Conservation (phyloP, 92 coral and sea anemone species). For the Parazoanthus darwini region DNA sequence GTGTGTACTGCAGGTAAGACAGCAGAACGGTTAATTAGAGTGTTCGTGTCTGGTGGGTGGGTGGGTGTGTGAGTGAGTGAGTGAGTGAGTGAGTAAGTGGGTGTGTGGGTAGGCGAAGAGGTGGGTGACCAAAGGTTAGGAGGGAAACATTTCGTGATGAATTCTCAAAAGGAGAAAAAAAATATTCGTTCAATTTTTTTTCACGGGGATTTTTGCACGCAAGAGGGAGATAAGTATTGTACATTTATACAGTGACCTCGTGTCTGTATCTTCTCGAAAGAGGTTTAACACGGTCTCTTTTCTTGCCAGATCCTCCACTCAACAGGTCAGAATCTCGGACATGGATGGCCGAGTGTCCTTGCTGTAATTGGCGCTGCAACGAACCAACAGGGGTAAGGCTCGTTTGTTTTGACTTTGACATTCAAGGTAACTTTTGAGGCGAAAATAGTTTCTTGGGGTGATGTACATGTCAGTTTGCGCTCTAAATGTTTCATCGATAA, state of each 20-base stretch:
- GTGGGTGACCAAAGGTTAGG: too few relatives aligned
- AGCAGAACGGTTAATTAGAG: background rate
- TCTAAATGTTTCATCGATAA: background rate
- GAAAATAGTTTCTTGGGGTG: background rate
- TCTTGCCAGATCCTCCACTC: conserved; percentile 87
- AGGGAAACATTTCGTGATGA: too few relatives aligned
- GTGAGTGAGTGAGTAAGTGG: background rate
- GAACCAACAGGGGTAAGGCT: conserved; percentile 88
- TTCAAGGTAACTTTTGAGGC: background rate
- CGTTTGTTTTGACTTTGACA: background rate
- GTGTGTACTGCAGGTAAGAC: conserved; percentile 90
- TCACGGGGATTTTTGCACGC: too few relatives aligned
- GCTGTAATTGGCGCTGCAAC: conserved; percentile 98
- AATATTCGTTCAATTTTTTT: too few relatives aligned
- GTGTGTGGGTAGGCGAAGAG: background rate
- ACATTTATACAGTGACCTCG: too few relatives aligned
- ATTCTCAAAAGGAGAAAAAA: too few relatives aligned
- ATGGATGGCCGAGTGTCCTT: conserved; percentile 95
- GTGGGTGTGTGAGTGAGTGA: too few relatives aligned
- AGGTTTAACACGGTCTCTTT: background rate
- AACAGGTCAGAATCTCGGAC: conserved; percentile 93
- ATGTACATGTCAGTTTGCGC: background rate
- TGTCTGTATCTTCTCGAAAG: background rate
- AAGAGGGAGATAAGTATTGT: too few relatives aligned
- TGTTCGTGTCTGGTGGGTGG: background rate